These are phyloP conservation scores for Orius insidiosus DNA, from an alignment of 1,140 invertebrate species.

Conservation along the genomic window DNA sequence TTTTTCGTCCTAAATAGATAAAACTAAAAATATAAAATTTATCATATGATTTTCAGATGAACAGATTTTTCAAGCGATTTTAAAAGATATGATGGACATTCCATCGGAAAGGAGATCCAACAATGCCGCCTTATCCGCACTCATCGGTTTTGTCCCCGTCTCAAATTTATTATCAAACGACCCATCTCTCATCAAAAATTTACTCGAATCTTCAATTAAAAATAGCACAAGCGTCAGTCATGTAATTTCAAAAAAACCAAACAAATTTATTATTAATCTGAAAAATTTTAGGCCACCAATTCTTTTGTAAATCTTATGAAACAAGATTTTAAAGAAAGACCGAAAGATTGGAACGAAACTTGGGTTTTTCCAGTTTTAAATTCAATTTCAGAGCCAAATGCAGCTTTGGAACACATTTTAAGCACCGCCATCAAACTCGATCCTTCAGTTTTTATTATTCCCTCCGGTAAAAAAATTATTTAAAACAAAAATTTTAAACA, in stretches of 20 bases:
- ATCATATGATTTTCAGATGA: conserved; percentile 11
- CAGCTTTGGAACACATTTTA: conserved; percentile 14
- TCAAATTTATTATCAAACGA: conserved; percentile 2
- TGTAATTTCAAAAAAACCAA: conserved; percentile 6
- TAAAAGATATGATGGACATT: conserved; percentile 1
- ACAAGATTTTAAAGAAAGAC: conserved; percentile 14
- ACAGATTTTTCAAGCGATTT: conserved; percentile 7
- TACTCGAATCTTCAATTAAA: conserved; percentile 5
- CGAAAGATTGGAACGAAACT: conserved; percentile 12
- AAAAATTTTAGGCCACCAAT: conserved; percentile 12
- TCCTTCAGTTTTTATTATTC: conserved; percentile 13
- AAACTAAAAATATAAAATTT: too few relatives aligned
- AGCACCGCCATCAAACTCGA: conserved; percentile 9
- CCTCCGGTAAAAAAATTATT: conserved; percentile 7
- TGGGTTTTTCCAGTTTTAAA: conserved; percentile 17
- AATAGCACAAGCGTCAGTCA: conserved; percentile 1
- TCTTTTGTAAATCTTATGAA: conserved; percentile 12
- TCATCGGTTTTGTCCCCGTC: conserved; percentile 7
- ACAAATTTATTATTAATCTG: too few relatives aligned
- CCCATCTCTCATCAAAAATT: conserved; percentile 8
- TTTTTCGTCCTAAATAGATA: neutral
- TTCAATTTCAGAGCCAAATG: neutral
- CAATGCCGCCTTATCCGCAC: conserved; percentile 11
- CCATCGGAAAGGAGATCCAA: conserved; percentile 9
- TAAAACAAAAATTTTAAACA: neutral